Base-by-base conservation (phyloP, 2,113 vertebrate species). In the Phrynosoma blainvillii region DNA sequence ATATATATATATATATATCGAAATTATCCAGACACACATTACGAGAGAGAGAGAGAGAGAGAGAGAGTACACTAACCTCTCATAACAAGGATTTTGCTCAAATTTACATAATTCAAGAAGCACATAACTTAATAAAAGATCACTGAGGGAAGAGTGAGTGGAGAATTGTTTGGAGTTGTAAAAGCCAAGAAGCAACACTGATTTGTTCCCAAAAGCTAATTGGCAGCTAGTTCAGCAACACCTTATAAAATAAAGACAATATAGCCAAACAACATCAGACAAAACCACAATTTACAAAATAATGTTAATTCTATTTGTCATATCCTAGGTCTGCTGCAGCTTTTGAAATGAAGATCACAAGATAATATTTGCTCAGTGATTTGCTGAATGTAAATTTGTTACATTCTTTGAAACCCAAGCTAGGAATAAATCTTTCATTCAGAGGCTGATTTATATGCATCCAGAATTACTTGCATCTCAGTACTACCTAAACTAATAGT, bases 341-440 rank as follows among this genome's bases (percentile, higher is more conserved):
- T 74, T 77, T 77, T 85, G 84, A 77, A 66, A 76, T 47, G 14
- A 77, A 85, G 73, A 85, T 85, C 84, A 85, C 54, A 85, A 77
- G 56, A 77, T 40, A 5, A 47, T 85, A 75, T 85, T 77, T 85
- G 74, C 47, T 65, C 84, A 21, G 56, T 77, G 54, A 77, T 85
- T 85, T 76, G 84, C 27, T 77, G 54, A 42, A 66, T 65, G 73
- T 65, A 47, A 66, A 76, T 77, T n/a, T 16, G 59, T 62, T 62
- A 62, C 59, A 62, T 62, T 62, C 59, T 18, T 62, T 76, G 32
- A 65, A 85, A 5, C 2, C 23, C 25, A 27, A 25, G 36, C 84
- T 76, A 27, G 52, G 70, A 56, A 74, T 66, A 65, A 47, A 65
- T 56, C 84, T 65, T 85, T 77, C 13, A 11, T 76, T 42, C 23